Percentiles rank a stretch among this genome's conserved stretches.
phyloP scores from a whole-genome alignment of 2,113 vertebrate genomes.

The Zingel zingel region DNA sequence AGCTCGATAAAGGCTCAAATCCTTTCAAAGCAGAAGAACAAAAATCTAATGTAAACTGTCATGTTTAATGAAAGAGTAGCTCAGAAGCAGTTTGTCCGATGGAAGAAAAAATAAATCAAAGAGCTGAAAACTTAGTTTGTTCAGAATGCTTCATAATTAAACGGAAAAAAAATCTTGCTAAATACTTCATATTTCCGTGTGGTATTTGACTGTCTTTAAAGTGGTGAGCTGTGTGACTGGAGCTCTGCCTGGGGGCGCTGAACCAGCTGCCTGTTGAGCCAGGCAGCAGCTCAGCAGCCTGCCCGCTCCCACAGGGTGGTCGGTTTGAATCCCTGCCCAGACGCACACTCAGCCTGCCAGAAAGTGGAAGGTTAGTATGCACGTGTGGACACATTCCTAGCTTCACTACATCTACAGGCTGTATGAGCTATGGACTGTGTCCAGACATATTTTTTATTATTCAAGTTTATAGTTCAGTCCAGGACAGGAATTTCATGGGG shows the following conservation, averaged over 20 bases:
- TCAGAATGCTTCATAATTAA: conserved; percentile 13
- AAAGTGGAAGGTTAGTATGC: not conserved
- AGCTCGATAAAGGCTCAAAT: not conserved
- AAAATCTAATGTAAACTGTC: conserved; percentile 37
- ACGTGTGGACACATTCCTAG: conserved; percentile 10
- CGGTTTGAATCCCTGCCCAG: conserved; percentile 60
- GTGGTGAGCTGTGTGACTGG: not conserved
- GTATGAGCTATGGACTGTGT: not conserved
- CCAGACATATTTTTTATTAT: not conserved
- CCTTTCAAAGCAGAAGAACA: conserved; percentile 13
- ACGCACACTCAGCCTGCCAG: conserved; percentile 9
- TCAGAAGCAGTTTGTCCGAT: conserved; percentile 21
- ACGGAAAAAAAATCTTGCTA: not conserved
- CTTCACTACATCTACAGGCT: not conserved
- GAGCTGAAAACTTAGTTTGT: conserved; percentile 8
- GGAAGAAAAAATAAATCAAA: not conserved
- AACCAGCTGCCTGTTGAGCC: conserved; percentile 48
- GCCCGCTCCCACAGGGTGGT: conserved; percentile 59
- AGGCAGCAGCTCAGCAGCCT: conserved; percentile 37
- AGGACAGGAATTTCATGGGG: too few relatives aligned
- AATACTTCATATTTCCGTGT: not conserved
- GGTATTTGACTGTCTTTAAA: not conserved
- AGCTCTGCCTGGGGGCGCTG: conserved; percentile 32
- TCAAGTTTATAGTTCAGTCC: not conserved
- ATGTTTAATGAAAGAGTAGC: conserved; percentile 38